Conservation (phyloP, 2,888 invertebrate genomes). For the Drosophila putrida region DNA sequence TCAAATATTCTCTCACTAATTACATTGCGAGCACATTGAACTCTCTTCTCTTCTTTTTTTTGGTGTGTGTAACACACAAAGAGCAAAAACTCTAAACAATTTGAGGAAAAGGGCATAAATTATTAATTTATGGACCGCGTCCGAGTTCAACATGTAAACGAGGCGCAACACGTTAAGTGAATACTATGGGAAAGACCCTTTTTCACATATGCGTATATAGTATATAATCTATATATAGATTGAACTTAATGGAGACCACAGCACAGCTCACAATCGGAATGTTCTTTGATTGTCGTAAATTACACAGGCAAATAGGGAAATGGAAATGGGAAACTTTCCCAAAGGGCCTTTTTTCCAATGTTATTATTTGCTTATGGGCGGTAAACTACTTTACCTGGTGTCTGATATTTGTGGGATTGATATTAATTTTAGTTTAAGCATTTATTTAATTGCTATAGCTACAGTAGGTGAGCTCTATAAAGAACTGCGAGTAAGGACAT, state of each 20-base stretch:
- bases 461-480: background rate
- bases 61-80: background rate
- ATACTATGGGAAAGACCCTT: conserved; percentile 30
- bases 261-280: conserved; percentile 10
- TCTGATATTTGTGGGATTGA: background rate
- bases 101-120: conserved; percentile 25
- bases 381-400: conserved; percentile 3
- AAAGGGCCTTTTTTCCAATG: conserved; percentile 8
- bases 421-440: background rate
- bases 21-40: conserved; percentile 43
- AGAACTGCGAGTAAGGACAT: too few relatives aligned
- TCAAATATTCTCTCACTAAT: conserved; percentile 39
- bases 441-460: conserved; percentile 1
- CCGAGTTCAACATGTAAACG: conserved; percentile 31
- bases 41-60: conserved; percentile 14
- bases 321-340: conserved; percentile 5
- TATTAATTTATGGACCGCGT: conserved; percentile 52
- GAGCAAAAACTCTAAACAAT: conserved; percentile 37
- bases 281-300: conserved; percentile 31
- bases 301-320: background rate
- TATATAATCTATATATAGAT: conserved; percentile 36
- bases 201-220: conserved; percentile 2
- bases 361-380: conserved; percentile 15
- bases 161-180: conserved; percentile 48
- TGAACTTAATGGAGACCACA: conserved; percentile 29